These are phyloP conservation scores for Thamnaconus septentrionalis DNA, from an alignment of 2,113 vertebrate species.

Conservation along the genomic window DNA sequence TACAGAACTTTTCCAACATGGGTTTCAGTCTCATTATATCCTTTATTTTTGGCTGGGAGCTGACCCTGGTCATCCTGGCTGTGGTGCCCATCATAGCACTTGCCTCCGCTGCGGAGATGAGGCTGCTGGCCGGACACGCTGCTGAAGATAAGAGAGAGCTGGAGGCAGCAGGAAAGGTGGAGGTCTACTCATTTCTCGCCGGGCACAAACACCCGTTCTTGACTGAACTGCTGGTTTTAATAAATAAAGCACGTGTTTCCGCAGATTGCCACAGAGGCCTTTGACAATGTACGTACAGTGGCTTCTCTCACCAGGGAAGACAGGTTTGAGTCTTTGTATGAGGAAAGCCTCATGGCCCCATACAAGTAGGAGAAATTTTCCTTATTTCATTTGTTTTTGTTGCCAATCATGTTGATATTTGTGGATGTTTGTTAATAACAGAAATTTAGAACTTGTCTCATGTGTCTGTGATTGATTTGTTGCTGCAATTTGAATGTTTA, in stretches of 20 bases:
- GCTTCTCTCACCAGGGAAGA: constrained; percentile 86
- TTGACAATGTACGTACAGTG: constrained; percentile 94
- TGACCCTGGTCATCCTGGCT: constrained; percentile 87
- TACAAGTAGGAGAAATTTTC: constrained; percentile 80
- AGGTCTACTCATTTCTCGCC: background rate
- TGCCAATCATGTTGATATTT: too few species aligned
- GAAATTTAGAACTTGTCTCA: too few species aligned
- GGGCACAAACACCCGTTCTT: background rate
- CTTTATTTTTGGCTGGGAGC: constrained; percentile 91
- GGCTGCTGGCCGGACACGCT: constrained; percentile 86
- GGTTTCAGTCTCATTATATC: constrained; percentile 88
- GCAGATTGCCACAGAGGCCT: constrained; percentile 91
- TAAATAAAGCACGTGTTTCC: background rate
- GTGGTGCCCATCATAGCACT: constrained; percentile 88
- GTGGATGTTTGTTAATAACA: too few species aligned
- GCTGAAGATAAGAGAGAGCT: constrained; percentile 88
- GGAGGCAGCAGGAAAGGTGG: constrained; percentile 91
- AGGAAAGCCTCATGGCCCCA: constrained; percentile 82
- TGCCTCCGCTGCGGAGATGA: constrained; percentile 88
- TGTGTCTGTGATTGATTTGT: too few species aligned
- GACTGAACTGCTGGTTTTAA: background rate
- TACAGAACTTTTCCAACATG: constrained; percentile 91
- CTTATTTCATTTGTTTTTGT: background rate
- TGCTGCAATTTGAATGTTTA: too few species aligned
- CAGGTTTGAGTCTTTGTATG: constrained; percentile 89